Evolutionary conservation across 2,888 invertebrate species (phyloP), one percentile per base, ranked within the genome.

Genomic region (Cremastobaeus sp.): DNA sequence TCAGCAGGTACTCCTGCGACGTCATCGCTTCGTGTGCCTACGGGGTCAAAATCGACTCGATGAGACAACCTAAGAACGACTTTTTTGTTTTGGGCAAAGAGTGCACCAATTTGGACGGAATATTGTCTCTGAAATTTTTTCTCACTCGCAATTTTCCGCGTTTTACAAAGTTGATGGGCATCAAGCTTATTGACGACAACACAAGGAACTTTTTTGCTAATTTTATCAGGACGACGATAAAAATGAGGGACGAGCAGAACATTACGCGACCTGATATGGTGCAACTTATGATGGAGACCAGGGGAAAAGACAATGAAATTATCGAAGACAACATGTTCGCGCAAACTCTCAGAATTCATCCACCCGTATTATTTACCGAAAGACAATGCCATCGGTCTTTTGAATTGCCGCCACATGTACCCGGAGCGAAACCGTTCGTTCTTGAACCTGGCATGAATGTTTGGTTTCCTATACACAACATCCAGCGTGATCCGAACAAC

Each of bases 241-340:
- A 74, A 0, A 52, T 39, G 3, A 76, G 84, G 17, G 77, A 82
- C 0, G 74, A 78, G 2, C 43, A 77, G n/a, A 78, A 78, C 0
- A 81, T 84, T 30, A 34, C 88, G 3, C 82, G 91, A 55, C 90
- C 90, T 0, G 91, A 92, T 74, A 90, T 91, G 90, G 88, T 91
- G 9, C 90, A 91, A 59, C 77, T 91, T 12, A 82, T 91, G 59
- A 88, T 91, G 88, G 90, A 91, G 52, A 83, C 85, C 0, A 77
- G 81, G 2, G 81, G 74, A 0, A 77, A 77, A 9, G 54, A 66
- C 3, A 72, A 60, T 3, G 64, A 60, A 0, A 9, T 81, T n/a
- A 77, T 71, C 28, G 65, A 79, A 12, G 81, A 84, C 0, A 89
- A 90, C 5, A 83, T 90, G 20, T 80, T 88, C 0, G 89, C 89